Percentiles rank a stretch among this genome's conserved stretches.
These are phyloP conservation scores for Eupithecia abbreviata DNA, from an alignment of 2,888 invertebrate genomes.

Conservation along the genomic window DNA sequence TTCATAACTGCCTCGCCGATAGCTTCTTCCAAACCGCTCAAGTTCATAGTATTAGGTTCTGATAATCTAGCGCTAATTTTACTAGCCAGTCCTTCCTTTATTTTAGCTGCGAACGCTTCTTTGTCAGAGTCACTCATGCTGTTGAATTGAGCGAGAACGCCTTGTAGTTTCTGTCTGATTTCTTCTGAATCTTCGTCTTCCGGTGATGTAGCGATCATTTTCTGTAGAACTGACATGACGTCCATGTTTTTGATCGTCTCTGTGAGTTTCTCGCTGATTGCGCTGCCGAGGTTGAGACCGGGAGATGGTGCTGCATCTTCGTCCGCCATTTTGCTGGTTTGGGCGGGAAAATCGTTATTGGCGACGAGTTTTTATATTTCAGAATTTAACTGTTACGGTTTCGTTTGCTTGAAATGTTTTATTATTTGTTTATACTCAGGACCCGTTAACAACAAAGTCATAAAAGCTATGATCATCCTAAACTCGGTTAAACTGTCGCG, in stretches of 20 bases:
- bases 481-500: too few relatives aligned
- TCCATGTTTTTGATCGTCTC: slow-evolving; percentile 71
- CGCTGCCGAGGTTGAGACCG: slow-evolving; percentile 56
- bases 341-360: slow-evolving; percentile 32
- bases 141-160: slow-evolving; percentile 61
- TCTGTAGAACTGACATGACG: slow-evolving; percentile 63
- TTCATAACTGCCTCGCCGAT: slow-evolving; percentile 61
- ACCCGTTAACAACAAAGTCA: background rate
- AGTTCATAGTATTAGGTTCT: slow-evolving; percentile 56
- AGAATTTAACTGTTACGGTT: background rate
- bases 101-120: slow-evolving; percentile 60
- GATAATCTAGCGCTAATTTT: slow-evolving; percentile 61
- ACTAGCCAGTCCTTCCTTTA: slow-evolving; percentile 65
- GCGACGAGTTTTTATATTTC: slow-evolving; percentile 7
- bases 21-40: slow-evolving; percentile 64
- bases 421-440: background rate
- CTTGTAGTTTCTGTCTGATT: slow-evolving; percentile 60
- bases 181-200: slow-evolving; percentile 66
- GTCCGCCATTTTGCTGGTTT: slow-evolving; percentile 55
- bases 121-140: slow-evolving; percentile 65
- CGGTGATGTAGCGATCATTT: slow-evolving; percentile 61
- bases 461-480: background rate
- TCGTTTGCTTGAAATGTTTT: slow-evolving; percentile 16
- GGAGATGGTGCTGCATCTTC: slow-evolving; percentile 35
- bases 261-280: slow-evolving; percentile 62